A percentile compares a stretch with the other conserved stretches of the same genome.
Evolutionary conservation across 37 sponge, comb jelly and placozoan genomes (phyloP).

Genomic region (Eunapius fragilis): DNA sequence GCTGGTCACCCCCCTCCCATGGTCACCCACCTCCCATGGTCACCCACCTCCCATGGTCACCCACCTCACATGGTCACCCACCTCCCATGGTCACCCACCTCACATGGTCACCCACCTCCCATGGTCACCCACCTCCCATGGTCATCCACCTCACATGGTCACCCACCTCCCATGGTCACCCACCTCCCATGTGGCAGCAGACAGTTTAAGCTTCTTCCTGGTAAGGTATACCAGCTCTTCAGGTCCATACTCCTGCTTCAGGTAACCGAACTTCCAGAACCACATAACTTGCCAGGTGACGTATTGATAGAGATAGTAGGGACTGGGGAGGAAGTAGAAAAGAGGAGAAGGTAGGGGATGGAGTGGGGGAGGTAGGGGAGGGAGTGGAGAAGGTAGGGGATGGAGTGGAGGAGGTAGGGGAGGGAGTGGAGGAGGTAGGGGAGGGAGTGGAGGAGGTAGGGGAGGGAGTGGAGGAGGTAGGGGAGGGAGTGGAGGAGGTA

Average conservation of each 20-base stretch:
- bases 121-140: too few species aligned
- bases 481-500: neutral
- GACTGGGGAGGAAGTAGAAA: conserved; percentile 22
- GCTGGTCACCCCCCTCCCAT: too few species aligned
- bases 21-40: too few species aligned
- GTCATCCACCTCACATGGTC: too few species aligned
- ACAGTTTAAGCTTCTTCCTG: conserved; percentile 34
- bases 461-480: neutral
- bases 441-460: neutral
- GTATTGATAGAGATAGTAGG: conserved; percentile 39
- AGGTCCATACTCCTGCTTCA: conserved; percentile 36
- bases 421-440: neutral
- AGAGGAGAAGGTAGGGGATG: neutral
- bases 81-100: too few species aligned
- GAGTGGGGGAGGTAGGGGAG: neutral
- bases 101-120: too few species aligned
- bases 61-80: too few species aligned
- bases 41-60: too few species aligned
- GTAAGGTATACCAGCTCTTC: conserved; percentile 68
- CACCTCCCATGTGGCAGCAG: conserved; percentile 62
- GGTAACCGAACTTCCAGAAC: conserved; percentile 58
- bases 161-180: neutral
- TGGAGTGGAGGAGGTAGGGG: too few species aligned
- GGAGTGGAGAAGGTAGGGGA: neutral
- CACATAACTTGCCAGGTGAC: conserved; percentile 51